Evolutionary conservation across 2,888 invertebrate species (phyloP).

Genomic region (Apamea anceps): DNA sequence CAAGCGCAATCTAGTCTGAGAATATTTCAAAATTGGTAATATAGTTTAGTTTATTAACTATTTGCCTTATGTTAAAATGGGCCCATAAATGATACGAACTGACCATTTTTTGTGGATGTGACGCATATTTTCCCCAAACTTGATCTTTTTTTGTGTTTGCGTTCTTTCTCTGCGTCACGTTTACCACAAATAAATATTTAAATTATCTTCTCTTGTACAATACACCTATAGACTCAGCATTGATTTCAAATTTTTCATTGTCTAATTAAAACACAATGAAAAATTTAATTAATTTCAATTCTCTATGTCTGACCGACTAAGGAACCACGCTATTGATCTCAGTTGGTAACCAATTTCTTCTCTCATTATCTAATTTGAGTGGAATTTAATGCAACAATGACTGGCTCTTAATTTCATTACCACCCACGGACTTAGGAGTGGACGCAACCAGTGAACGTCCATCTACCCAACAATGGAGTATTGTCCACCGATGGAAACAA

Average conservation of each 20-base stretch:
- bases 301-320: constrained; percentile 60
- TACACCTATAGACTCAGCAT: not conserved
- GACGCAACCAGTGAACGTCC: constrained; percentile 62
- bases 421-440: constrained; percentile 80
- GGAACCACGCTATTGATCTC: constrained; percentile 73
- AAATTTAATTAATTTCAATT: constrained; percentile 59
- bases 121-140: not conserved
- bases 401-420: constrained; percentile 87
- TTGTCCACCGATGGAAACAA: constrained; percentile 84
- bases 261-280: constrained; percentile 52
- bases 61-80: not conserved
- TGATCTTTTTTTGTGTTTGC: not conserved
- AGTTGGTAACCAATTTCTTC: constrained; percentile 73
- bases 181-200: not conserved
- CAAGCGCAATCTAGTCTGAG: not conserved
- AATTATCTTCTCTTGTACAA: constrained; percentile 15
- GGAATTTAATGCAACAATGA: constrained; percentile 88
- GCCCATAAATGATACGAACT: not conserved
- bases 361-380: constrained; percentile 82
- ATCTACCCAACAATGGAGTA: constrained; percentile 77
- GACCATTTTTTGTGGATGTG: too few relatives aligned
- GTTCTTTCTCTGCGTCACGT: not conserved
- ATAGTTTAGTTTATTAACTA: not conserved
- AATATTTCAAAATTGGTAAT: not conserved
- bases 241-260: constrained; percentile 21